A percentile compares a stretch with the other conserved stretches of the same genome.
These are phyloP conservation scores for Bombus superbus DNA, from an alignment of 1,140 invertebrate genomes.

Conservation along the genomic window DNA sequence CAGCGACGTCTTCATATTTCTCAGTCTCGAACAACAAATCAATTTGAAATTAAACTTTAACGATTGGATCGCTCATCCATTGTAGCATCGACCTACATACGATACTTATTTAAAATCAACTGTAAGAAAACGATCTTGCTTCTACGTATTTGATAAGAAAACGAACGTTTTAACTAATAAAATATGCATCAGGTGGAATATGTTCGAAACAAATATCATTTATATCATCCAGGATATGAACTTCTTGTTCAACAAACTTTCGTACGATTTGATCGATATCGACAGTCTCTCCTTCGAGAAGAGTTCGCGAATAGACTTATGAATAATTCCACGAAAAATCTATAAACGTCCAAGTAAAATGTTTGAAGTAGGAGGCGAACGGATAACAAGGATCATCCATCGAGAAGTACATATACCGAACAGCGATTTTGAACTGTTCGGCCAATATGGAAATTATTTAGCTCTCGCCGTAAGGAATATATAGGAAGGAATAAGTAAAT, in stretches of 20 bases:
- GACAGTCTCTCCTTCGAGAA: neutral
- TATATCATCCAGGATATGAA: neutral
- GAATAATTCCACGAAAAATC: constrained; percentile 6
- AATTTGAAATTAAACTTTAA: too few relatives aligned
- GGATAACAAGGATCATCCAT: constrained; percentile 26
- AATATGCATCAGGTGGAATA: too few relatives aligned
- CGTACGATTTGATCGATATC: neutral
- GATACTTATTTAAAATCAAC: neutral
- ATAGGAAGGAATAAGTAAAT: neutral
- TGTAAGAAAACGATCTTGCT: neutral
- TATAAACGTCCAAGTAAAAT: constrained; percentile 1
- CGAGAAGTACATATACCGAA: neutral
- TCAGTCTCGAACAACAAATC: too few relatives aligned
- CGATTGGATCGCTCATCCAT: too few relatives aligned
- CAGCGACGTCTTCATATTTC: too few relatives aligned
- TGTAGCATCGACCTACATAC: too few relatives aligned
- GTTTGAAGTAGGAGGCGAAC: neutral
- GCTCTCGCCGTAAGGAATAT: neutral
- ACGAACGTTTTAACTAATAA: neutral
- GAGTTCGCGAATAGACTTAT: neutral
- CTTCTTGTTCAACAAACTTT: neutral
- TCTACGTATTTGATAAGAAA: too few relatives aligned
- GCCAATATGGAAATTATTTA: neutral
- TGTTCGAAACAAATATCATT: neutral
- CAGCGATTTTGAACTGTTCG: neutral